Percentiles rank a stretch among this genome's conserved stretches.
Conservation (phyloP, 2,113 vertebrate genomes). For the Salvator merianae region DNA sequence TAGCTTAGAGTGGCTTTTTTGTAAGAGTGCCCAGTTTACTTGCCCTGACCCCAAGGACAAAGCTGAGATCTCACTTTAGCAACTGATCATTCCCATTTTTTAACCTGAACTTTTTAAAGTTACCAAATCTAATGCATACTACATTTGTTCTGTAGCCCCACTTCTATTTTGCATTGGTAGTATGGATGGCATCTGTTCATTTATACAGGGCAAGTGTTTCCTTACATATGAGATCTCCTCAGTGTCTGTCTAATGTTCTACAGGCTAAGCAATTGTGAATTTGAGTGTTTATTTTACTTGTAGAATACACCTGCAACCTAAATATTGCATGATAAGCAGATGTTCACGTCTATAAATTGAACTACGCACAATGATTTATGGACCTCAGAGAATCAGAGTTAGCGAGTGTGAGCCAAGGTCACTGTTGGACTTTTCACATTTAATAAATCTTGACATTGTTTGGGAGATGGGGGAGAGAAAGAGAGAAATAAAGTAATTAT, state of each 20-base stretch:
- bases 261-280: slow-evolving; percentile 35
- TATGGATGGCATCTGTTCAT: slow-evolving; percentile 6
- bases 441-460: slow-evolving; percentile 74
- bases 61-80: not conserved
- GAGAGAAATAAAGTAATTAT: slow-evolving; percentile 51
- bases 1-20: too few species aligned
- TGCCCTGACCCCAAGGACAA: too few species aligned
- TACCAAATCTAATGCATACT: not conserved
- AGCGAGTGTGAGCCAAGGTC: slow-evolving; percentile 68
- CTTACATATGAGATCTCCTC: slow-evolving; percentile 38
- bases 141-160: not conserved
- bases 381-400: slow-evolving; percentile 64
- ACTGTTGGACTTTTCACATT: slow-evolving; percentile 69
- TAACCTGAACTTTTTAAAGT: not conserved
- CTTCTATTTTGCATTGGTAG: not conserved
- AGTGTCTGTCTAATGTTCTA: slow-evolving; percentile 55
- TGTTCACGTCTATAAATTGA: slow-evolving; percentile 70
- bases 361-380: slow-evolving; percentile 62
- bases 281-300: slow-evolving; percentile 68
- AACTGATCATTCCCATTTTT: not conserved
- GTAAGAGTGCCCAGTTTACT: not conserved
- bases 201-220: slow-evolving; percentile 36
- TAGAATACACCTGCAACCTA: slow-evolving; percentile 74
- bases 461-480: slow-evolving; percentile 24
- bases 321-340: slow-evolving; percentile 72